Base-by-base conservation (phyloP, 2,888 invertebrate genomes). In the Patella ulyssiponensis region DNA sequence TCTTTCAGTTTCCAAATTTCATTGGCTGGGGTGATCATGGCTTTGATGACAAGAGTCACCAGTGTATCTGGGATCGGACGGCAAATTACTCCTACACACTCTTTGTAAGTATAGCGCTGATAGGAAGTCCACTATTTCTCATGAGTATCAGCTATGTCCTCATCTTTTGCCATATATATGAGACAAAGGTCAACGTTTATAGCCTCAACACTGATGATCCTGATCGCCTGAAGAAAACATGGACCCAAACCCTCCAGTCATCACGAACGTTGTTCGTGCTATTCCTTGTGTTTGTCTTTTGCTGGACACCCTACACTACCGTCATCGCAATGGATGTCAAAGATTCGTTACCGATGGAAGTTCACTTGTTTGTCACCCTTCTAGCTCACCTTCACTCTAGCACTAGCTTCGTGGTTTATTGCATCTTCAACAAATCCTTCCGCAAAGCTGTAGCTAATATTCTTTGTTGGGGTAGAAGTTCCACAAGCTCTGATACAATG, bases 31-130 rank as follows among this genome's bases (percentile, higher is more conserved):
- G 89, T 1, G 88, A 83, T 58, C 88, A 89, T 77, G 80, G 79
- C 69, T 90, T 87, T 71, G 90, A 90, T 83, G 54, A 78, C 74
- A 88, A 90, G 79, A 87, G 80, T 74, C 87, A 88, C 74, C 86
- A 87, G 76, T 90, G 90, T 78, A 86, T 88, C 69, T 89, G 89
- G 90, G 87, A 89, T 76, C 82, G 90, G n/a, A 87, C 87, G 1
- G 83, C 84, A n/a, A 87, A 84, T 64, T 80, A 86, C 56, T 84
- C 86, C 53, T 90, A 90, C 81, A 89, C 89, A 15, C 70, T 90
- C 69, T 82, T 88, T 9, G 87, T 90, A 2, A 80, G 87, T 1
- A 78, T 84, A 7, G 84, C 83, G 9, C 77, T 88, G 53, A 88
- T 88, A 73, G 85, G 85, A 11, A 71, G 69, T 0, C 90, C 90